A percentile compares a stretch with the other conserved stretches of the same genome.
Conservation (phyloP, 2,113 vertebrate species). For the Cyphotilapia sp. region DNA sequence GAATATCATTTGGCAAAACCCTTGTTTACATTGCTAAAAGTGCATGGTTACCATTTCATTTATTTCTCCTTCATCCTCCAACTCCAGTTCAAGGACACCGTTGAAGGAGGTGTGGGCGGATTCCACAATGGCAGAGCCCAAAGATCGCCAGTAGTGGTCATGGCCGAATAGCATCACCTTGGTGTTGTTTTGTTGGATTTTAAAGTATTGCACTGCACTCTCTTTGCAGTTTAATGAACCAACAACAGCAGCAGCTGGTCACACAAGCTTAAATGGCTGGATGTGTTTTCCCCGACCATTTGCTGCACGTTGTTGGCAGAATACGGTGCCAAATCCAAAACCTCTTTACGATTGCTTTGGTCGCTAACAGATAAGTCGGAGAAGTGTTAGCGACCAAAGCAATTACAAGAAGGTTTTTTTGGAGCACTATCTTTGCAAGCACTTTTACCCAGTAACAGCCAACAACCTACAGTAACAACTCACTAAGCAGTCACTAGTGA, state of each 20-base stretch:
- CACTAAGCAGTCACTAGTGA: not conserved
- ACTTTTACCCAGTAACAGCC: not conserved
- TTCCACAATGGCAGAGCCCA: not conserved
- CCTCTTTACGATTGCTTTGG: not conserved
- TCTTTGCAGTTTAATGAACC: not conserved
- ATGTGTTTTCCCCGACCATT: not conserved
- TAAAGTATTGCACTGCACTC: not conserved
- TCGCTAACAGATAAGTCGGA: rapidly evolving
- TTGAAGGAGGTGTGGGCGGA: not conserved
- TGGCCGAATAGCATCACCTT: not conserved
- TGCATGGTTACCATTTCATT: not conserved
- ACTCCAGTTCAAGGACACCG: not conserved
- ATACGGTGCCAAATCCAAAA: not conserved
- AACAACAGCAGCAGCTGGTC: not conserved
- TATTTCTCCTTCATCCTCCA: not conserved
- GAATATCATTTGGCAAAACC: not conserved
- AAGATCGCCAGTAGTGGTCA: not conserved
- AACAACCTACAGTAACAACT: not conserved
- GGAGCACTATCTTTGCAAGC: not conserved
- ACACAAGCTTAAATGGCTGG: not conserved
- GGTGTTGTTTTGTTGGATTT: not conserved
- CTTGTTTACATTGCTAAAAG: not conserved
- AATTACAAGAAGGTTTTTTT: not conserved
- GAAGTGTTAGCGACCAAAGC: not conserved
- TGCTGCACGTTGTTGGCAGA: not conserved